These are phyloP conservation scores for Ferrisia virgata DNA, from an alignment of 2,888 invertebrate species.

Conservation along the genomic window DNA sequence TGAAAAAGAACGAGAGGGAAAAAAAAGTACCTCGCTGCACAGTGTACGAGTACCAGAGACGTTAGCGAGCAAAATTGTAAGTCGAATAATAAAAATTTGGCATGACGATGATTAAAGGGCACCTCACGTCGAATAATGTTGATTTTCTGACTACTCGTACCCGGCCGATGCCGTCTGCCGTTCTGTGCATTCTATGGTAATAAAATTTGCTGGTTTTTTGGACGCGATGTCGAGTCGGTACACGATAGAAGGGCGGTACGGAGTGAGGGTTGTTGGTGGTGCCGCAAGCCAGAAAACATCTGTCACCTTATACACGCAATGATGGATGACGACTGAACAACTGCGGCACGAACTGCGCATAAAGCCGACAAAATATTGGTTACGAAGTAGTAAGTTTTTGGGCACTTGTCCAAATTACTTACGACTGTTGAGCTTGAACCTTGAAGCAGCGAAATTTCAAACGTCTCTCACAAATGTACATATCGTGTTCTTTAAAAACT, in stretches of 20 bases:
- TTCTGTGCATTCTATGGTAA: no score
- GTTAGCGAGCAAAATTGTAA: neutral
- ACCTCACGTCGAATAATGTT: neutral
- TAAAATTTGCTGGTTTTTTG: no score
- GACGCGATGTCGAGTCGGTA: neutral
- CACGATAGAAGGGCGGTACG: neutral
- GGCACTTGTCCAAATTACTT: neutral
- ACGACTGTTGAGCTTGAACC: neutral
- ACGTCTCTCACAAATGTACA: neutral
- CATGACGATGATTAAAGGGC: constrained; percentile 2
- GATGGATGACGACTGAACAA: neutral
- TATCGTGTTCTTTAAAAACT: neutral
- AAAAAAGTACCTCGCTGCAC: no score
- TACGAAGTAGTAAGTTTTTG: neutral
- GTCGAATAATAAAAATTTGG: neutral
- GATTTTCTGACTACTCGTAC: neutral
- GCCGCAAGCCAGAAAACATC: neutral
- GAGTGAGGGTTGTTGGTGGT: neutral
- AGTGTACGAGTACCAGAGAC: neutral
- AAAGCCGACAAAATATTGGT: neutral
- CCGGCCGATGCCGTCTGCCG: no score
- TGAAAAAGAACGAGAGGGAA: neutral
- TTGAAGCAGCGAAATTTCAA: neutral
- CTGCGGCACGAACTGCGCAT: neutral
- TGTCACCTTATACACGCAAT: neutral